Base-by-base conservation (phyloP, 2,113 vertebrate genomes). In the Crotophaga sulcirostris region DNA sequence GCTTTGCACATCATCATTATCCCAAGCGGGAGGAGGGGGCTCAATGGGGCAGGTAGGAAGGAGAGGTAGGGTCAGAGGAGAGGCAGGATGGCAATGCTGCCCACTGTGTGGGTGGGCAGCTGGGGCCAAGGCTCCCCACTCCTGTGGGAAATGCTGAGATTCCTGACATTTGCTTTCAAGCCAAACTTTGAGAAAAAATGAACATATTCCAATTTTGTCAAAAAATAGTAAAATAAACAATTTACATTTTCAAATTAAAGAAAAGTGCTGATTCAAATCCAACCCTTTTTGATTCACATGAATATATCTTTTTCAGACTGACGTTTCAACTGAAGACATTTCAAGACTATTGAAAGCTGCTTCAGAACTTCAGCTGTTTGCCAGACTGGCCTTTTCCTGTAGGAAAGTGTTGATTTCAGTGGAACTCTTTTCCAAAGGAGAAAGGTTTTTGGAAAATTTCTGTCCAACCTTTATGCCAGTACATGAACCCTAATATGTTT, bases 331-430 rank as follows among this genome's bases (percentile, higher is more conserved):
- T 81, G 64, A 93, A 95, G 90, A 91, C 84, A 92, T 96, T 95
- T 95, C 73, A 80, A n/a, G 79, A 87, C 85, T 93, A 94, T 73
- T 95, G 95, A 96, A 96, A 93, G 94, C 92, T 93, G 64, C 86
- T 87, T 96, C 83, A 96, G 83, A 95, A 92, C 60, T 92, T 95
- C 87, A 93, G 47, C 93, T 93, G 34, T 90, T 92, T 95, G 90
- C 93, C 93, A 96, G 90, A 92, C 83, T 75, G 88, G 88, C 80
- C 92, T 94, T 96, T 95, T 97, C 92, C 94, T 90, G 83, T 94
- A 84, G 88, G 84, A 94, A 97, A 96, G 85, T 93, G 89, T 96
- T 95, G 94, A 89, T 96, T 95, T 95, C 95, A 95, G 89, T 96
- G 92, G 93, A 96, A 94, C 23, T 13, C 80, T 91, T 95, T 97